phyloP scores from a whole-genome alignment of 2,113 vertebrate species.

The Meles meles region DNA sequence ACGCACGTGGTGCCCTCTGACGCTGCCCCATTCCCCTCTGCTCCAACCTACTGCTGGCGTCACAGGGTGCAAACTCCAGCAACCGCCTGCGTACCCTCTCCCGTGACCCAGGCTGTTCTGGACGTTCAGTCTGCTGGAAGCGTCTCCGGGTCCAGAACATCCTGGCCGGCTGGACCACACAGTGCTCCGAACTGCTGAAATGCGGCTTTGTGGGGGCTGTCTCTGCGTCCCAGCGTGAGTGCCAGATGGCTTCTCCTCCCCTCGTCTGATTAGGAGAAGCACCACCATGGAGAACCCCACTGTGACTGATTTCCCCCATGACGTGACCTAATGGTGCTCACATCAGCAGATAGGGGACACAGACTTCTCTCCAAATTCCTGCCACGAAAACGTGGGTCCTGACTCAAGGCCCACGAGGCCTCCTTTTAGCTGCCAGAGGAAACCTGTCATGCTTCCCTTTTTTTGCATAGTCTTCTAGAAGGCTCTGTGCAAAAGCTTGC shows the following conservation, averaged over 20 bases:
- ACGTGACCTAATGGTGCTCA: no score
- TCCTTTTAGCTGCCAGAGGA: background rate
- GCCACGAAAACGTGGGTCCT: background rate
- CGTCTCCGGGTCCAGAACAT: background rate
- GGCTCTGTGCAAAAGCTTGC: background rate
- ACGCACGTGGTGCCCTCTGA: accelerated
- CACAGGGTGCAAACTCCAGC: accelerated
- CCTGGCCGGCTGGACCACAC: accelerated
- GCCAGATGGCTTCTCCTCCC: accelerated
- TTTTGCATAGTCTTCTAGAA: background rate
- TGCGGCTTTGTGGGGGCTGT: accelerated
- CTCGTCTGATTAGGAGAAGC: accelerated
- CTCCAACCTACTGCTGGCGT: background rate
- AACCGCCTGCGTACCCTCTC: accelerated
- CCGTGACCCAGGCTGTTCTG: accelerated
- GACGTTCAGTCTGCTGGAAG: background rate
- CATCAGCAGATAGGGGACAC: background rate
- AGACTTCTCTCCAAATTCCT: background rate
- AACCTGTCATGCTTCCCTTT: no score
- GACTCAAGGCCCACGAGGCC: accelerated
- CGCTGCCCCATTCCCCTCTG: background rate
- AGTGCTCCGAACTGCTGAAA: accelerated
- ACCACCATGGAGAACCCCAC: accelerated
- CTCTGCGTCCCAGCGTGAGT: accelerated
- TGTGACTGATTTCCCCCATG: accelerated